Evolutionary conservation across 2,797 vertebrate genomes (phyloP), one percentile per base, ranked within the genome.

Genomic region (Nannoperca australis): DNA sequence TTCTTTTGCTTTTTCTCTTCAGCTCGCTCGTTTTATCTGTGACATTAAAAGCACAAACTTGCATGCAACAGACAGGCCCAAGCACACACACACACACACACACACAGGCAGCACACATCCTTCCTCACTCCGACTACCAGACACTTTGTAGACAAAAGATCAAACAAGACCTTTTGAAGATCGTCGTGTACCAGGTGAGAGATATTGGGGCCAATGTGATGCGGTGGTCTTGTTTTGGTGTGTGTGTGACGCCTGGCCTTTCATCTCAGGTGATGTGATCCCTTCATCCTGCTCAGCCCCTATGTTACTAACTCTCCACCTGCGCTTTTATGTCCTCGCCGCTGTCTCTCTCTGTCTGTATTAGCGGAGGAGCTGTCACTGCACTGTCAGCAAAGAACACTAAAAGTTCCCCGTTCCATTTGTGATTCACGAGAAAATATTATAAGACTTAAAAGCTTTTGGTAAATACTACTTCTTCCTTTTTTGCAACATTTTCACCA

Each of bases 261-360:
- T 92, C 84, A 90, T 94, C 89, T 91, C 58, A 69, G 85, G 79
- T 81, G 90, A 89, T 88, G 85, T 40, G 88, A 92, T 84, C 81
- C 76, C 85, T 83, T 80, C 82, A 79, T 91, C 83, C 86, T 68
- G 81, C 74, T 85, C 87, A 70, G 84, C 92, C 91, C 91, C 66
- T 38, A 92, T 92, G 84, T 76, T 83, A 38, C 80, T 18, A 66
- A 82, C 82, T 47, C 86, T 83, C 83, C 91, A 94, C 88, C 91
- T 93, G 91, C 53, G 7, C 92, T 94, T 92, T 94, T 88, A 93
- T 88, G 89, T 90, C 61, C 70, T 44, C 9, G 3, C 56, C 56
- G 30, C 70, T 5, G 32, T 38, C 60, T 82, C 40, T 0, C 60
- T 82, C 44, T 0, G 4, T 53, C 70, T 78, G 30, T 62, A 24